Evolutionary conservation across 2,888 invertebrate species (phyloP), one percentile per base, ranked within the genome.

Genomic region (Drosophila testacea): DNA sequence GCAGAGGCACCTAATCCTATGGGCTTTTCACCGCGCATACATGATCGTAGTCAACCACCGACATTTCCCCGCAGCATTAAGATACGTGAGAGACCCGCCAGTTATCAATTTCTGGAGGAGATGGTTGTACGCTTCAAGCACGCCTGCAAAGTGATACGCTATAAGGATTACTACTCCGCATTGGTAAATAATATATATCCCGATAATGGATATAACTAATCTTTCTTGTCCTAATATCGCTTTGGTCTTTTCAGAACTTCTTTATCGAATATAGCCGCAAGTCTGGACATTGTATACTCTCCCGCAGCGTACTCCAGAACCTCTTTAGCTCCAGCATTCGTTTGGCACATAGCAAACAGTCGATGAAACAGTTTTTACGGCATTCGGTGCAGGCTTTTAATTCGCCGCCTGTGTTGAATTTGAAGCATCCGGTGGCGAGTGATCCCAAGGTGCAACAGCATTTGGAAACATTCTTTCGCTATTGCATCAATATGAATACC

Each of bases 1-100:
- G 92, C 92, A 55, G 96, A 96, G 83, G 94, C 95, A 71, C 96
- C 96, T 6, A 95, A 95, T 91, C 95, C 96, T n/a, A 95, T 97
- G 94, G 99, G 99, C 0, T 99, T 99, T 93, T 98, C 99, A 90
- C 98, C 98, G 4, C 95, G 98, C 92, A 96, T 98, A 47, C 99
- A 99, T 93, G 98, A 98, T 93, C 95, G 98, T 46, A 94, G 98
- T 54, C 94, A 99, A 61, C 99, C 99, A n/a, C 98, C 99, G 0
- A 98, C 99, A 16, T 99, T 99, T 94, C 99, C 99, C 0, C 95
- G 99, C 22, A 98, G 98, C 92, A 98, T 98, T 0, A 96, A 97
- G 93, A 98, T 99, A 88, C 96, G 96, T 82, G 95, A 96, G 48
- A 93, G 95, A 10, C 89, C 92, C 34, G 92, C 93, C 1, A 93